Conservation (phyloP, 2,888 invertebrate genomes). For the Meta bourneti region DNA sequence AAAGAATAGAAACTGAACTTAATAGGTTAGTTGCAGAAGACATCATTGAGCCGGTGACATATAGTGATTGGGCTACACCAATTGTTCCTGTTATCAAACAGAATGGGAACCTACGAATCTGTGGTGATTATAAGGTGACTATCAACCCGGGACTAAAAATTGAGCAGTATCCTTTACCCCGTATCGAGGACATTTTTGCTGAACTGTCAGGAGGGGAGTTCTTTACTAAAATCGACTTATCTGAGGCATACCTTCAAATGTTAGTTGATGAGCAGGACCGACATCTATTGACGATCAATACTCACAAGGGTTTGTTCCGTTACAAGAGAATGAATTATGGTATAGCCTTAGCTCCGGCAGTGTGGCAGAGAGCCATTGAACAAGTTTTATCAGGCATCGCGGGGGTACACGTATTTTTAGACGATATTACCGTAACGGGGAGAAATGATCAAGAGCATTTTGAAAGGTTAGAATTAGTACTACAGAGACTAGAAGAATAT, state of each 20-base stretch:
- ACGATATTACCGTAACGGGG: too few species aligned
- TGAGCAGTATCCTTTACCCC: constrained; percentile 78
- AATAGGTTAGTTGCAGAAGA: constrained; percentile 54
- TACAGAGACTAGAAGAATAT: too few species aligned
- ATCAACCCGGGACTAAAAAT: constrained; percentile 78
- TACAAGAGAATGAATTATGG: constrained; percentile 79
- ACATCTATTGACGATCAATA: constrained; percentile 79
- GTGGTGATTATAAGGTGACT: constrained; percentile 79
- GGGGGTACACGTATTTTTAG: too few species aligned
- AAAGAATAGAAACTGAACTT: constrained; percentile 57
- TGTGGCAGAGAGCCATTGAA: constrained; percentile 74
- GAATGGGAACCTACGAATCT: constrained; percentile 79
- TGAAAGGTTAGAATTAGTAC: too few species aligned
- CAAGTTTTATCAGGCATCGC: too few species aligned
- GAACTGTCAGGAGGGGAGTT: constrained; percentile 78
- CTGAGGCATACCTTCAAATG: constrained; percentile 80
- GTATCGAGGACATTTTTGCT: constrained; percentile 78
- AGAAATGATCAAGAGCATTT: too few species aligned
- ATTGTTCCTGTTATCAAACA: constrained; percentile 80
- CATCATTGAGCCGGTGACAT: constrained; percentile 53
- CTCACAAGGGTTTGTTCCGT: constrained; percentile 78
- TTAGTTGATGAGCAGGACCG: constrained; percentile 78
- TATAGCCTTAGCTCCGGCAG: constrained; percentile 80
- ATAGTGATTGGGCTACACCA: constrained; percentile 79
- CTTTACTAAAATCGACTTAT: constrained; percentile 80